phyloP scores from a whole-genome alignment of 2,113 vertebrate species.

The Planiliza haematocheilus region DNA sequence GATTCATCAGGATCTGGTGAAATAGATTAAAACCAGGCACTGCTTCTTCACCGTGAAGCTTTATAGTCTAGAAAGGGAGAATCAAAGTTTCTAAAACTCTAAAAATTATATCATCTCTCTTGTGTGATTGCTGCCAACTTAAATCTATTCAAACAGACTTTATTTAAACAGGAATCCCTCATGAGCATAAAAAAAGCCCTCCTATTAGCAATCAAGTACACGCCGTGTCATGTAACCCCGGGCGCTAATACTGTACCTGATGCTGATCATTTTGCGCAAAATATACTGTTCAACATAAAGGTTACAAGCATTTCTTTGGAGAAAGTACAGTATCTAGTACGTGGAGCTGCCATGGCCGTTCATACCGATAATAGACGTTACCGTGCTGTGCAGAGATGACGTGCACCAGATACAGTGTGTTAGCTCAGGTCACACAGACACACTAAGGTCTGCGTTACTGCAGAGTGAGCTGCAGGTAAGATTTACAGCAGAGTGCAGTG shows the following conservation, averaged over 20 bases:
- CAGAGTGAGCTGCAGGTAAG: constrained; percentile 1
- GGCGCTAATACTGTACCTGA: background rate
- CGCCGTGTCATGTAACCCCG: no score
- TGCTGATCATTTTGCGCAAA: background rate
- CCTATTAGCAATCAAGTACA: no score
- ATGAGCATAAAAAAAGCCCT: no score
- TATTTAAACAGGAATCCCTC: no score
- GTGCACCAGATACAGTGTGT: background rate
- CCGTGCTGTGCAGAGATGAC: background rate
- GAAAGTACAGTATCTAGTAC: background rate
- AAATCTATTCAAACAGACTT: no score
- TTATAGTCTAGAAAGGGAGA: no score
- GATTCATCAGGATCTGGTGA: no score
- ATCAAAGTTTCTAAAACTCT: no score
- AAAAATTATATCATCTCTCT: no score
- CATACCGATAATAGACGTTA: no score
- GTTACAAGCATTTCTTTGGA: background rate
- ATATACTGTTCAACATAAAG: background rate
- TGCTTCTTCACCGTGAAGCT: constrained; percentile 12
- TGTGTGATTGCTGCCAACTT: no score
- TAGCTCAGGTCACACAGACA: background rate
- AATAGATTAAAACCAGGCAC: background rate
- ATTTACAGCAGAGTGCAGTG: background rate
- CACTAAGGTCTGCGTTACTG: background rate
- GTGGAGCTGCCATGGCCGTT: background rate